A percentile compares a stretch with the other conserved stretches of the same genome.
These are phyloP conservation scores for Vulpes ferrilata DNA, from an alignment of 2,113 vertebrate genomes.

Conservation along the genomic window DNA sequence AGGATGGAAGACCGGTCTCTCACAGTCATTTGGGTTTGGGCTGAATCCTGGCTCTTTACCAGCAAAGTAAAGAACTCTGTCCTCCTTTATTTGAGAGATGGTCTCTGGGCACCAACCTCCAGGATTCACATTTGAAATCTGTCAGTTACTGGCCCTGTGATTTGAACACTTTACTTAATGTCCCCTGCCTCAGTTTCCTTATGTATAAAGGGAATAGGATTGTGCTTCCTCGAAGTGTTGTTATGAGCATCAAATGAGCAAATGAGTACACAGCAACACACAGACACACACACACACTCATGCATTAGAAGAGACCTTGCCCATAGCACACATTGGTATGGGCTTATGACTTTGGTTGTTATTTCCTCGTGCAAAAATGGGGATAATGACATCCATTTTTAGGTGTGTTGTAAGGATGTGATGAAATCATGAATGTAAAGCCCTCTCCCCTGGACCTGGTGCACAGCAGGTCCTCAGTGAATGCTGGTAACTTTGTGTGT, in stretches of 20 bases:
- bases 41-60: not conserved
- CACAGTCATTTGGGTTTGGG: not conserved
- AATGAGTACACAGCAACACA: too few species aligned
- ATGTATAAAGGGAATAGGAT: not conserved
- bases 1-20: not conserved
- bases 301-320: not conserved
- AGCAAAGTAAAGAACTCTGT: not conserved
- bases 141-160: not conserved
- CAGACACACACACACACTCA: not conserved
- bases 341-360: not conserved
- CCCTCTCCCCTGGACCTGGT: not conserved
- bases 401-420: not conserved
- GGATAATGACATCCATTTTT: not conserved
- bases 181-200: not conserved
- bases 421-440: rapidly evolving
- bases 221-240: not conserved
- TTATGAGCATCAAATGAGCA: not conserved
- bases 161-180: not conserved
- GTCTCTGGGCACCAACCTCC: not conserved
- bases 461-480: not conserved
- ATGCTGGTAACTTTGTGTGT: not conserved
- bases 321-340: not conserved
- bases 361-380: not conserved
- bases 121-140: not conserved
- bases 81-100: not conserved